phyloP scores from a whole-genome alignment of 2,888 invertebrate genomes.

The Eristalis pertinax region DNA sequence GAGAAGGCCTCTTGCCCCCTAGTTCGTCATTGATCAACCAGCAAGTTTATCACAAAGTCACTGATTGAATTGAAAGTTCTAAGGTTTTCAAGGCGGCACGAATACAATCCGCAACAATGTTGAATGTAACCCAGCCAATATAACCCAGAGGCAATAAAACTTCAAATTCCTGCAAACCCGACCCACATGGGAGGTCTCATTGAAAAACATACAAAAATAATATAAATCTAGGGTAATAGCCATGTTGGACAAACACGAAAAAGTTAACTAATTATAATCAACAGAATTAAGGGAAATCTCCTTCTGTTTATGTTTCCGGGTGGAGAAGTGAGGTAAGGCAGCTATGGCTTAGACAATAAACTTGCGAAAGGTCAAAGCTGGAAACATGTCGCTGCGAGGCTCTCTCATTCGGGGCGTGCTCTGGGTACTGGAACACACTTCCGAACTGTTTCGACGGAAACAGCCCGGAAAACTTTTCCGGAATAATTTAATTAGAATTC shows the following conservation, averaged over 20 bases:
- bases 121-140: too few species aligned
- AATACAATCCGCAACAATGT: neutral
- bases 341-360: conserved; percentile 18
- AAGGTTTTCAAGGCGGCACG: neutral
- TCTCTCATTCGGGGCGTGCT: neutral
- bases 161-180: neutral
- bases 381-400: conserved; percentile 12
- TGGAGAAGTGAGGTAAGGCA: neutral
- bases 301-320: conserved; percentile 26
- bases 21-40: neutral
- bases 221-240: conserved; percentile 3
- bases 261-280: conserved; percentile 28
- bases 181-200: neutral
- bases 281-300: conserved; percentile 24
- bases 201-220: neutral
- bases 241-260: conserved; percentile 4
- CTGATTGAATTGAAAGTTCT: neutral
- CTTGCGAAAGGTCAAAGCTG: conserved; percentile 34
- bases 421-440: neutral
- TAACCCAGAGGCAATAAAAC: neutral
- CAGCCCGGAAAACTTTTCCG: conserved; percentile 32
- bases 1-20: neutral
- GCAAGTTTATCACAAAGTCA: neutral
- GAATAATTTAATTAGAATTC: conserved; percentile 66
- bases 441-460: conserved; percentile 12